Conservation (phyloP, 2,888 invertebrate genomes). For the Apotomis capreana region DNA sequence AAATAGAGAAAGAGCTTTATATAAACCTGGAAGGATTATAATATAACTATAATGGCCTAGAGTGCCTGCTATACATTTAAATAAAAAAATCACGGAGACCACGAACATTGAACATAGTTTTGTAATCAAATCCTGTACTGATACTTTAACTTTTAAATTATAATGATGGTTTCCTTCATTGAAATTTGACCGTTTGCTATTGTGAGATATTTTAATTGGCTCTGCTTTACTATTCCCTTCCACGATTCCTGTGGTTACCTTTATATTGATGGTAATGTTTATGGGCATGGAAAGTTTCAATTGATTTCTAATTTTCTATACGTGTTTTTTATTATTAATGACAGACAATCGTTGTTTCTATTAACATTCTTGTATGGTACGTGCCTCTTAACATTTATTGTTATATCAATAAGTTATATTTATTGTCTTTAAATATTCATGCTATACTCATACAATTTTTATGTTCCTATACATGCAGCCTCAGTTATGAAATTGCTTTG, state of each 20-base stretch:
- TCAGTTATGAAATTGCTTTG: too few species aligned
- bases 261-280: constrained; percentile 22
- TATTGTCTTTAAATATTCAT: constrained; percentile 1
- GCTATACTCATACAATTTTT: not conserved
- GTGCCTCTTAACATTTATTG: constrained; percentile 7
- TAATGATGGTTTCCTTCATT: constrained; percentile 15
- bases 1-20: too few species aligned
- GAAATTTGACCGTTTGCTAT: constrained; percentile 34
- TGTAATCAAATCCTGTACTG: not conserved
- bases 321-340: constrained; percentile 13
- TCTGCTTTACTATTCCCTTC: constrained; percentile 14
- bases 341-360: not conserved
- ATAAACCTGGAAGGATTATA: too few species aligned
- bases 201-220: constrained; percentile 38
- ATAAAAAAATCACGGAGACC: too few species aligned
- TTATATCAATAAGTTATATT: not conserved
- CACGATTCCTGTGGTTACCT: constrained; percentile 16
- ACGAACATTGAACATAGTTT: not conserved
- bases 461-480: not conserved
- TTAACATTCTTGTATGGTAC: constrained; percentile 15
- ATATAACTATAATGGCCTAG: too few species aligned
- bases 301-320: constrained; percentile 9
- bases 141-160: not conserved
- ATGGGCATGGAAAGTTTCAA: constrained; percentile 10
- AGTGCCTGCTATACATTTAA: too few species aligned